Percentiles rank a stretch among this genome's conserved stretches.
Evolutionary conservation across 2,113 vertebrate species (phyloP).

Genomic region (Gymnocephalus cernua): DNA sequence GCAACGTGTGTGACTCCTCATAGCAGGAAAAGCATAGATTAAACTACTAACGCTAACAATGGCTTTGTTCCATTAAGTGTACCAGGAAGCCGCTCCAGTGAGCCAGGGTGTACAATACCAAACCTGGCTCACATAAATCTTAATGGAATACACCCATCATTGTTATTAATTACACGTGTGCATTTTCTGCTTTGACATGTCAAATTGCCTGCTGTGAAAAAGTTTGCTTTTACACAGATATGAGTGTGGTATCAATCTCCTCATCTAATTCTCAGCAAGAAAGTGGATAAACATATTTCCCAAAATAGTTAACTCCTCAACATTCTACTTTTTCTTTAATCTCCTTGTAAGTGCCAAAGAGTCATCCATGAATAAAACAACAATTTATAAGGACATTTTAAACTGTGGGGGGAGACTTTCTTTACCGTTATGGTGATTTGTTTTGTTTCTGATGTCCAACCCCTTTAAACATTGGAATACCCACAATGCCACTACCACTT

Average conservation of each 20-base stretch:
- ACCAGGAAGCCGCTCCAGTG: no score
- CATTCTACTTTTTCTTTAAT: conserved; percentile 4
- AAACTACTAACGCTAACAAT: background rate
- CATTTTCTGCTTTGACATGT: no score
- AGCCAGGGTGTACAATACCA: no score
- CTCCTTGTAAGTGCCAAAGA: conserved; percentile 75
- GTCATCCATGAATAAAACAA: conserved; percentile 44
- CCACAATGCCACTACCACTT: conserved; percentile 17
- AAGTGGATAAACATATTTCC: background rate
- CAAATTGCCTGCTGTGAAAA: no score
- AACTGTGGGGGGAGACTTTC: background rate
- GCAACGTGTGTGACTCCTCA: no score
- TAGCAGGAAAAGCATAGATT: background rate
- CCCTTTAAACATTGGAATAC: conserved; percentile 11
- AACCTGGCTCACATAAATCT: no score
- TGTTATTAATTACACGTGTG: no score
- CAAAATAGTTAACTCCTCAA: background rate
- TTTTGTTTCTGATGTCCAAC: background rate
- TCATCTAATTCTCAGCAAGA: background rate
- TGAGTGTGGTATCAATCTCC: background rate
- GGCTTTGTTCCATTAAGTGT: no score
- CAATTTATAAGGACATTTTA: background rate
- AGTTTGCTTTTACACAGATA: background rate
- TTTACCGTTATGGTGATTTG: background rate
- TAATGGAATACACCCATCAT: no score